Evolutionary conservation across 1,140 invertebrate genomes (phyloP).

Genomic region (Drosophila auraria): DNA sequence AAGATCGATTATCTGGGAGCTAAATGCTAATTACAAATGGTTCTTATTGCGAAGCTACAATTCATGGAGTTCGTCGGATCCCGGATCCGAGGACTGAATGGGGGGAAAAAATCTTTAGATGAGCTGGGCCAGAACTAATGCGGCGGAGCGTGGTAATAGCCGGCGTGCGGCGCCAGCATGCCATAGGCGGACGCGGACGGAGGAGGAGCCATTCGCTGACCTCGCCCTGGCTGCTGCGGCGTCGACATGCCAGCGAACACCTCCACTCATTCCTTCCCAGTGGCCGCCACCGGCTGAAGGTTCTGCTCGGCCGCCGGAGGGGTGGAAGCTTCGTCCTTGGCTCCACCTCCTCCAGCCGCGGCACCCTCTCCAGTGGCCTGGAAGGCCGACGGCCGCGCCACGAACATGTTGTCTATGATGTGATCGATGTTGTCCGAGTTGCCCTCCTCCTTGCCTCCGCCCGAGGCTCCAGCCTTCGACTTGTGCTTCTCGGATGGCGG

Average conservation of each 20-base stretch:
- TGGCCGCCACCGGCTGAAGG: constrained; percentile 61
- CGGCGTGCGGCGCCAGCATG: constrained; percentile 65
- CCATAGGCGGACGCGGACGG: constrained; percentile 40
- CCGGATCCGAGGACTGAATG: constrained; percentile 43
- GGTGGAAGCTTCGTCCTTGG: constrained; percentile 38
- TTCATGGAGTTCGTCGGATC: constrained; percentile 41
- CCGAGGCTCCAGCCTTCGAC: constrained; percentile 12
- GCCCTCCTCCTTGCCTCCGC: constrained; percentile 51
- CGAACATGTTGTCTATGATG: constrained; percentile 88
- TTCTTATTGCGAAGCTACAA: constrained; percentile 39
- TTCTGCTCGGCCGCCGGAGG: constrained; percentile 48
- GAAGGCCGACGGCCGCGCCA: constrained; percentile 85
- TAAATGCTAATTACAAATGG: constrained; percentile 58
- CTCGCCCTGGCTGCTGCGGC: constrained; percentile 41
- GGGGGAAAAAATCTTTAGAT: constrained; percentile 27
- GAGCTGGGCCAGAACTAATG: constrained; percentile 52
- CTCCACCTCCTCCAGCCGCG: constrained; percentile 7
- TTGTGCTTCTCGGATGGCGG: constrained; percentile 85
- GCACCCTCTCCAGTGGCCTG: constrained; percentile 54
- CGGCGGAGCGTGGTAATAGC: constrained; percentile 60
- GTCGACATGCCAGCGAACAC: constrained; percentile 58
- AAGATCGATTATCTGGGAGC: constrained; percentile 65
- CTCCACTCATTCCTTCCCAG: constrained; percentile 78
- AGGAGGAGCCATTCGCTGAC: constrained; percentile 23
- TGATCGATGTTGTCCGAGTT: constrained; percentile 87